Evolutionary conservation across 2,888 invertebrate species (phyloP).

Genomic region (Syritta pipiens): DNA sequence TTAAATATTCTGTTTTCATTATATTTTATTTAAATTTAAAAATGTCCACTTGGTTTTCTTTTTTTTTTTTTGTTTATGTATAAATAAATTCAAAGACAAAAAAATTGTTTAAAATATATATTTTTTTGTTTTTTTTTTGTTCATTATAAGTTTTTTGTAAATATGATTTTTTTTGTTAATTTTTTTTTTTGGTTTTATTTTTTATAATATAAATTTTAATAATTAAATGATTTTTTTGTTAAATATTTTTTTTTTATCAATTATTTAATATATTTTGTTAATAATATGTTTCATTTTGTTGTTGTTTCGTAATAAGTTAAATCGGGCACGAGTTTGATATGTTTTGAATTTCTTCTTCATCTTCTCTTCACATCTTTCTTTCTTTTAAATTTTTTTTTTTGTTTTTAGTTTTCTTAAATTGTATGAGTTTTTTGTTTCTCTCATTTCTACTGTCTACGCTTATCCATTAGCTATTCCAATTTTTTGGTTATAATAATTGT

Average conservation of each 20-base stretch:
- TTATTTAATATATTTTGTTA: conserved; percentile 61
- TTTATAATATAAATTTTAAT: conserved; percentile 57
- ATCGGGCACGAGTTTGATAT: conserved; percentile 80
- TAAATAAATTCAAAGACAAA: conserved; percentile 63
- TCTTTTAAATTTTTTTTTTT: conserved; percentile 41
- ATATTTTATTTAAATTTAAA: conserved; percentile 35
- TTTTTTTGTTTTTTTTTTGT: conserved; percentile 36
- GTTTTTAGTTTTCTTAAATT: conserved; percentile 38
- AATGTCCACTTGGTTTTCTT: conserved; percentile 31
- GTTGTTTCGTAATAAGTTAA: conserved; percentile 64
- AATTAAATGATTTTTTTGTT: conserved; percentile 70
- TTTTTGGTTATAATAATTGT: conserved; percentile 65
- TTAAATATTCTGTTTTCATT: conserved; percentile 19
- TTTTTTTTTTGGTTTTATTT: conserved; percentile 40
- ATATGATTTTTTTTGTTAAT: conserved; percentile 60
- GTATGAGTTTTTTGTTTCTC: conserved; percentile 8
- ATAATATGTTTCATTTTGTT: conserved; percentile 45
- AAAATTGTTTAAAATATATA: conserved; percentile 61
- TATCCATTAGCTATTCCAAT: conserved; percentile 42
- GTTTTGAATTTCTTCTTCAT: conserved; percentile 77
- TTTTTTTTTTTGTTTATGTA: conserved; percentile 40
- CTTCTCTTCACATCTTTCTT: no score
- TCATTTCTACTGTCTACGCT: conserved; percentile 46
- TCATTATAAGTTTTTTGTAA: conserved; percentile 59
- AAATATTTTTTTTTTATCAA: conserved; percentile 47